Evolutionary conservation across 2,888 invertebrate species (phyloP), one percentile per base, ranked within the genome.

Genomic region (Limnephilus auricula): DNA sequence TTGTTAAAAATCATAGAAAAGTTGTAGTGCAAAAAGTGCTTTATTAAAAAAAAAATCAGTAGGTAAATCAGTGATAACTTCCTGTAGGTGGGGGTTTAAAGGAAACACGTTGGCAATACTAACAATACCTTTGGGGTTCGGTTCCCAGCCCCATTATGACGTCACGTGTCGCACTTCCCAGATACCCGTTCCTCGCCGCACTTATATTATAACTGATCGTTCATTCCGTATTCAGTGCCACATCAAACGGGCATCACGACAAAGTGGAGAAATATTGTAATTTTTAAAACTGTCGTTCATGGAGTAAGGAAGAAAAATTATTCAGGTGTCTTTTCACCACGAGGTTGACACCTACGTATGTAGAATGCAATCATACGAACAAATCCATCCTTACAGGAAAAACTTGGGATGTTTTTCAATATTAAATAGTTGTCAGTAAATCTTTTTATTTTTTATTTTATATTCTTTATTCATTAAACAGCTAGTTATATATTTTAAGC

Each of bases 221-320:
- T 65, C 65, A n/a, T 65, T 96, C 95, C 92, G 96, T 95, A 96
- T 96, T 96, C 96, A 95, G 95, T 95, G 95, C 95, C 94, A 95
- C 95, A 95, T 95, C 95, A 95, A 95, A 95, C 95, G 95, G 94
- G 95, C 95, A 95, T 95, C 96, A 95, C 95, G 94, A 94, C 94
- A 94, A 94, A 95, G 95, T 94, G 95, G 95, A 95, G 94, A 95
- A 95, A 96, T 95, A 96, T 96, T 96, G 95, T 96, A 96, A 96
- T 95, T 95, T 65, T 65, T 65, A n/a, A 65, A 65, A 95, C 95
- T 65, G 65, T 65, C 65, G 65, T 65, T 65, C 65, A 9, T 65
- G 65, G 65, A 65, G 65, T 65, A 65, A 65, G 65, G 25, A 65
- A 65, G 65, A 65, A 65, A 65, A 65, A n/a, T 25, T 65, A n/a